Conservation (phyloP, 2,888 invertebrate genomes). For the Chalcosyrphus nemorum region DNA sequence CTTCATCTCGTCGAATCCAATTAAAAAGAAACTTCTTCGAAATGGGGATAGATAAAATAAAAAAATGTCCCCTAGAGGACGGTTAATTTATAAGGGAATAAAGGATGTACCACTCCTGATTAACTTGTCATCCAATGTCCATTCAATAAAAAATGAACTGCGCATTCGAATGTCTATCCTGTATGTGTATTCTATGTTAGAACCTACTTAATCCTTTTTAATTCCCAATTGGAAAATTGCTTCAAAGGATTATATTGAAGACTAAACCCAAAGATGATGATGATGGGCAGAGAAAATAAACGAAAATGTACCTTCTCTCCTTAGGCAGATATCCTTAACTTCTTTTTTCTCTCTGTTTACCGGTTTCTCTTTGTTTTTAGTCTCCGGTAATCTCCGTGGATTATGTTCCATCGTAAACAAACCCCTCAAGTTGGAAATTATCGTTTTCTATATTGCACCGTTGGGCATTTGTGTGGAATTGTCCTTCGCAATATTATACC, state of each 20-base stretch:
- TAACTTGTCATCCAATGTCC: slow-evolving; percentile 65
- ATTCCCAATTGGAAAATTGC: slow-evolving; percentile 70
- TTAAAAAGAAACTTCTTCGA: slow-evolving; percentile 34
- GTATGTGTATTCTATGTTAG: slow-evolving; percentile 1
- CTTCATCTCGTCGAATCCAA: slow-evolving; percentile 29
- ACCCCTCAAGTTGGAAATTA: slow-evolving; percentile 72
- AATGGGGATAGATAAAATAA: neutral
- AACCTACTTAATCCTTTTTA: slow-evolving; percentile 64
- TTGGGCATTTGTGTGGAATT: slow-evolving; percentile 66
- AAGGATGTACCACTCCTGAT: slow-evolving; percentile 44
- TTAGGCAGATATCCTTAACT: slow-evolving; percentile 41
- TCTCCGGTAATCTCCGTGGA: slow-evolving; percentile 67
- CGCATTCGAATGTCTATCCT: slow-evolving; percentile 10
- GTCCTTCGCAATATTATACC: slow-evolving; percentile 40
- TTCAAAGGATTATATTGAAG: slow-evolving; percentile 40
- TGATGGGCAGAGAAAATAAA: slow-evolving; percentile 11
- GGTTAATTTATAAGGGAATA: slow-evolving; percentile 38
- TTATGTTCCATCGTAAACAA: slow-evolving; percentile 70
- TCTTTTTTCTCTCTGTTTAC: neutral
- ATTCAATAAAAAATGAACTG: slow-evolving; percentile 56
- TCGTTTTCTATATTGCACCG: slow-evolving; percentile 71
- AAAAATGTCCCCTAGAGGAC: slow-evolving; percentile 15
- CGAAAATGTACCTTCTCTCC: slow-evolving; percentile 22
- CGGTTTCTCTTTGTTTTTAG: slow-evolving; percentile 16
- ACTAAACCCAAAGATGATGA: slow-evolving; percentile 28